Percentiles rank a stretch among this genome's conserved stretches.
Evolutionary conservation across 2,888 invertebrate species (phyloP).

Genomic region (Teleiodes luculella): DNA sequence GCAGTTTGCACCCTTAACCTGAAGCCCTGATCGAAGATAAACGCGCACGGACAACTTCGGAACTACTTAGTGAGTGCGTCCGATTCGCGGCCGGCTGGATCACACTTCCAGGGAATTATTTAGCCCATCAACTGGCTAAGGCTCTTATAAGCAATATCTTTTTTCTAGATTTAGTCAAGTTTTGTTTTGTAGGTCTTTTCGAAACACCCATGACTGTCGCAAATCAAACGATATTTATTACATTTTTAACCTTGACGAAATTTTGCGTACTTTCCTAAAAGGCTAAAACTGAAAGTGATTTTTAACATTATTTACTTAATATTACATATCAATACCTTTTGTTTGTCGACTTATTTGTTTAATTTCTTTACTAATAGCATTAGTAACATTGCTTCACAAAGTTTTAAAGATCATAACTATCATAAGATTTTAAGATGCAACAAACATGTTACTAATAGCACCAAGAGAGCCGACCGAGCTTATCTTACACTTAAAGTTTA

Average conservation of each 20-base stretch:
- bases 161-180: no score
- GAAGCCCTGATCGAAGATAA: slow-evolving; percentile 7
- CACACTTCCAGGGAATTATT: not conserved
- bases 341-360: not conserved
- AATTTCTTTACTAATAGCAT: not conserved
- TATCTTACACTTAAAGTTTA: not conserved
- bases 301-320: not conserved
- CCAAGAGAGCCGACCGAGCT: not conserved
- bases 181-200: no score
- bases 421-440: not conserved
- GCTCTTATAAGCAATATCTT: no score
- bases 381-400: not conserved
- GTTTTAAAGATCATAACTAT: not conserved
- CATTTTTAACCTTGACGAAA: not conserved
- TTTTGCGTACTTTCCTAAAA: not conserved
- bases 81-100: not conserved
- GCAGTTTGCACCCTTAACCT: not conserved
- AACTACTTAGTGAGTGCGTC: not conserved
- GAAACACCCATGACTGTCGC: no score
- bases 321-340: no score
- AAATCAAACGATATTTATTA: no score
- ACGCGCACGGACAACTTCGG: not conserved
- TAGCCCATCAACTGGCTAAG: no score
- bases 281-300: not conserved
- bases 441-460: not conserved